phyloP scores from a whole-genome alignment of 2,113 vertebrate genomes.

The Tor tambroides region DNA sequence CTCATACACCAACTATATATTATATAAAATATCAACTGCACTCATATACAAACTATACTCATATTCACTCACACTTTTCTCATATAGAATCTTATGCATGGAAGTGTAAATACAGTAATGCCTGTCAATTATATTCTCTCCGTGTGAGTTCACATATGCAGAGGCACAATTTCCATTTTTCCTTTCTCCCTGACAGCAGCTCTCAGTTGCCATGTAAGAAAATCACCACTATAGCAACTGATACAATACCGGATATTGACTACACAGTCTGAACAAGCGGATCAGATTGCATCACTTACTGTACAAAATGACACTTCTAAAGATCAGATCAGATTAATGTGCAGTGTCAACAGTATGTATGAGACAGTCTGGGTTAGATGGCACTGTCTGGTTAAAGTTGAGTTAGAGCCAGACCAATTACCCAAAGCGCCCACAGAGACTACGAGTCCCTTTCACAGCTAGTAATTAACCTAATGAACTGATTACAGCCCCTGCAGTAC shows the following conservation, averaged over 20 bases:
- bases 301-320: background rate
- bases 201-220: background rate
- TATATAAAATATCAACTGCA: no score
- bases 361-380: background rate
- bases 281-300: background rate
- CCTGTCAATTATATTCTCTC: background rate
- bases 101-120: background rate
- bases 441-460: conserved; percentile 33
- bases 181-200: background rate
- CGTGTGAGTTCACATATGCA: background rate
- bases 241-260: background rate
- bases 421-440: conserved; percentile 32
- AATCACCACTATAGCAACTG: conserved; percentile 9
- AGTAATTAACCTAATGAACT: conserved; percentile 55
- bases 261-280: background rate
- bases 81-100: background rate
- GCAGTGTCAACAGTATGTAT: background rate
- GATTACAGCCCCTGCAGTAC: conserved; percentile 36
- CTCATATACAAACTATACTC: no score
- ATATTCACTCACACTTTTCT: background rate
- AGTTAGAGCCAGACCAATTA: conserved; percentile 46
- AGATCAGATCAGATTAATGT: background rate
- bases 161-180: background rate
- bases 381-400: conserved; percentile 27
- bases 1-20: no score